Evolutionary conservation across 1,140 invertebrate genomes (phyloP).

Genomic region (Psilanteris sp.): DNA sequence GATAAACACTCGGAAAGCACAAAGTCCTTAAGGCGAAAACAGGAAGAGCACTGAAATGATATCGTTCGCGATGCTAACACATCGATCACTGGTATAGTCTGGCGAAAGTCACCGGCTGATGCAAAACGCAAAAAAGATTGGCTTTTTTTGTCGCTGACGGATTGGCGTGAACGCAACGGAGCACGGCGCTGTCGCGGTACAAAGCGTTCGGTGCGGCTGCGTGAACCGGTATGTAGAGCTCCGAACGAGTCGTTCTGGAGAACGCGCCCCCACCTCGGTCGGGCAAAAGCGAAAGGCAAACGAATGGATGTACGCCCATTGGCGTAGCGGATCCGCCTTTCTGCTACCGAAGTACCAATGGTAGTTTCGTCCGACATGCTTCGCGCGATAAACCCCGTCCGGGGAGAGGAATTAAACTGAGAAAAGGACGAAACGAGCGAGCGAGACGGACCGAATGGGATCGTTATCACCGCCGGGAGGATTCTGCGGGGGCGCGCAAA

Average conservation of each 20-base stretch:
- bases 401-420: too few relatives aligned
- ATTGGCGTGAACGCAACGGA: conserved; percentile 26
- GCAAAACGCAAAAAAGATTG: neutral
- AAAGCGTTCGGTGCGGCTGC: conserved; percentile 76
- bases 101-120: too few relatives aligned
- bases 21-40: conserved; percentile 11
- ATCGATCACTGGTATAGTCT: conserved; percentile 16
- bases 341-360: conserved; percentile 33
- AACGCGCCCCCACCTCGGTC: conserved; percentile 33
- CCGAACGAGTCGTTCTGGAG: conserved; percentile 42
- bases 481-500: too few relatives aligned
- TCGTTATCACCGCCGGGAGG: too few relatives aligned
- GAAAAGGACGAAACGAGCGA: too few relatives aligned
- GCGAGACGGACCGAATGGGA: too few relatives aligned
- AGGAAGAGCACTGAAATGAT: conserved; percentile 24
- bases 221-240: conserved; percentile 74
- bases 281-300: conserved; percentile 43
- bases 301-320: conserved; percentile 30
- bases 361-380: conserved; percentile 15
- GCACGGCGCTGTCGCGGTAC: conserved; percentile 43
- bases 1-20: conserved; percentile 52
- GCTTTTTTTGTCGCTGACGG: conserved; percentile 17
- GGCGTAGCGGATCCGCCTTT: conserved; percentile 35
- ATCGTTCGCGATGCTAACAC: conserved; percentile 2
- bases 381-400: conserved; percentile 4